These are phyloP conservation scores for Crepidodera aurea DNA, from an alignment of 2,888 invertebrate species.

Conservation along the genomic window DNA sequence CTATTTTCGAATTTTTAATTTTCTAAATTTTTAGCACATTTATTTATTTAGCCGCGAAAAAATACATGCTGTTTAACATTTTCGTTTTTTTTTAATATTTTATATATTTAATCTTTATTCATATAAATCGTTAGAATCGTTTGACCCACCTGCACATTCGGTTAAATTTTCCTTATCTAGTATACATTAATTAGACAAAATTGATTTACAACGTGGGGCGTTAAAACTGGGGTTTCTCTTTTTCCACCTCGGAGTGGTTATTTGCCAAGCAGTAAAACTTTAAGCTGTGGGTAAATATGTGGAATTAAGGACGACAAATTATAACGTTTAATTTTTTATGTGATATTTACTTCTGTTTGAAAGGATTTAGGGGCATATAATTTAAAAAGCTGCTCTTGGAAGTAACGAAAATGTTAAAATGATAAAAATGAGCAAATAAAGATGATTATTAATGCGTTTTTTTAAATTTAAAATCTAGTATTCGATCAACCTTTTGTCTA, in stretches of 20 bases:
- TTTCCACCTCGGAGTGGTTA: slow-evolving; percentile 15
- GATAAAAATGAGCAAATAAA: too few species aligned
- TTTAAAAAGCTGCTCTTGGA: too few species aligned
- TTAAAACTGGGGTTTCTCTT: neutral
- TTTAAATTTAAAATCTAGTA: too few species aligned
- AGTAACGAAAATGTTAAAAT: too few species aligned
- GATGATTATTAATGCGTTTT: too few species aligned
- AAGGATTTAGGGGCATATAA: slow-evolving; percentile 4
- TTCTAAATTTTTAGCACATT: too few species aligned
- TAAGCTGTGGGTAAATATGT: slow-evolving; percentile 30
- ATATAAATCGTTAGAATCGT: slow-evolving; percentile 3
- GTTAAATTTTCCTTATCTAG: slow-evolving; percentile 29
- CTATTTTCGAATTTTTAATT: too few species aligned
- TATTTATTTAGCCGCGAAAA: too few species aligned
- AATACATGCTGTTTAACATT: too few species aligned
- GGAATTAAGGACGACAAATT: slow-evolving; percentile 15
- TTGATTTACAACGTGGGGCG: slow-evolving; percentile 22
- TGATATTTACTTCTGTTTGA: slow-evolving; percentile 17
- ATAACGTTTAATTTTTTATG: slow-evolving; percentile 12
- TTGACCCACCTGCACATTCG: slow-evolving; percentile 25
- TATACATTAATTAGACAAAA: slow-evolving; percentile 32
- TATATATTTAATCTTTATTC: too few species aligned
- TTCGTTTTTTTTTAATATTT: too few species aligned
- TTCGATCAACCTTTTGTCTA: too few species aligned
- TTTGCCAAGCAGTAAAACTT: slow-evolving; percentile 21